phyloP scores from a whole-genome alignment of 2,113 vertebrate genomes.

The Calonectris borealis region DNA sequence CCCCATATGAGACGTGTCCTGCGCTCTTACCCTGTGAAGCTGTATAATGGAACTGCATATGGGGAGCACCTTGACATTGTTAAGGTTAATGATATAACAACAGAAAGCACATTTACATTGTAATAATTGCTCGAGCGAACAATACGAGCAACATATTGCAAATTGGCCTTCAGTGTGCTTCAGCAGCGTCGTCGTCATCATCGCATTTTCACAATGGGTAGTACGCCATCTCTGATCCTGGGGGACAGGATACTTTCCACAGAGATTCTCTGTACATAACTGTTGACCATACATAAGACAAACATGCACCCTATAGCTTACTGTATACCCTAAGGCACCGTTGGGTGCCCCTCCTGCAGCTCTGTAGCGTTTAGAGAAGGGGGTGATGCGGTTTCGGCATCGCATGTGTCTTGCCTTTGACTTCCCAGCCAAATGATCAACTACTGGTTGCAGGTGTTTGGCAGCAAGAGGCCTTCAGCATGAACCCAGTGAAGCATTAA shows the following conservation, averaged over 20 bases:
- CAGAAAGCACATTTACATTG: background rate
- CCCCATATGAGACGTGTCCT: rapidly evolving
- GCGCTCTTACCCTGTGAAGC: background rate
- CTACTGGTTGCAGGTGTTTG: background rate
- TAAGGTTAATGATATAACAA: background rate
- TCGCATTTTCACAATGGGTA: background rate
- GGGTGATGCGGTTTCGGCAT: background rate
- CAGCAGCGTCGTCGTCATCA: background rate
- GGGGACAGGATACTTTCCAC: background rate
- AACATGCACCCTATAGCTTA: background rate
- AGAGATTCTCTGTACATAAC: background rate
- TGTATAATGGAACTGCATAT: background rate
- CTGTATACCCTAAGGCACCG: background rate
- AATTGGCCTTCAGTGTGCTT: background rate
- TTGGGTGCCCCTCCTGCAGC: background rate
- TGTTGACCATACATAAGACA: background rate
- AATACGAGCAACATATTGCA: background rate
- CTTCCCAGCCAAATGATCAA: background rate
- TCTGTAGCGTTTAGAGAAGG: background rate
- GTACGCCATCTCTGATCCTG: rapidly evolving
- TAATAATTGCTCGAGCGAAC: background rate
- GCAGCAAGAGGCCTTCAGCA: background rate
- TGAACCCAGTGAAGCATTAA: background rate
- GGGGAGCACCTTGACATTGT: background rate
- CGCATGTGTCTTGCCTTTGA: rapidly evolving